Conservation (phyloP, 2,113 vertebrate species). For the Alethe castanea region DNA sequence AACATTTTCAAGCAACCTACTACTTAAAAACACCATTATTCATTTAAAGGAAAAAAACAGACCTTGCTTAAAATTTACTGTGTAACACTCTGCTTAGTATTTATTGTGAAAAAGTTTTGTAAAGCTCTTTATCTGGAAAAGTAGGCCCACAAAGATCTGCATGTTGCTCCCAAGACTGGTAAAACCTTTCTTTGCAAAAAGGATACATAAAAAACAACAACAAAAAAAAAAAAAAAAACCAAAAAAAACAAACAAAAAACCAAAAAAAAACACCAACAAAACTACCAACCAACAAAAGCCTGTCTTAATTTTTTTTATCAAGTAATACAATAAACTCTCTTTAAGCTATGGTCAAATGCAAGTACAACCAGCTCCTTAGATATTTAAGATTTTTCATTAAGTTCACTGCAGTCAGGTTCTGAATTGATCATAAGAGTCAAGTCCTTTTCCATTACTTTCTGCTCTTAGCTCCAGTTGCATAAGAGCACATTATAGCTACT, state of each 20-base stretch:
- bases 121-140: neutral
- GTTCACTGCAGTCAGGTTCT: neutral
- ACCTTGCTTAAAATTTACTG: neutral
- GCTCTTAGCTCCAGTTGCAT: neutral
- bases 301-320: neutral
- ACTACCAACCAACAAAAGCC: neutral
- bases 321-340: neutral
- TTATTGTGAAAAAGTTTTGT: neutral
- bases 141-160: neutral
- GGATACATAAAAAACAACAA: neutral
- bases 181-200: neutral
- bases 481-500: neutral
- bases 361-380: neutral
- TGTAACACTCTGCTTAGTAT: rapidly evolving
- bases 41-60: neutral
- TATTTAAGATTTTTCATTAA: neutral
- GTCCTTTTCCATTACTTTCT: neutral
- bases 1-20: neutral
- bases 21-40: neutral
- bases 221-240: too few species aligned
- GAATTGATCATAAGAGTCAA: rapidly evolving
- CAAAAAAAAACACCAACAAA: too few species aligned
- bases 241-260: too few species aligned
- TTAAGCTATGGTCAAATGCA: neutral
- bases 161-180: neutral